Evolutionary conservation across 2,797 vertebrate genomes (phyloP).

Genomic region (Numenius phaeopus): DNA sequence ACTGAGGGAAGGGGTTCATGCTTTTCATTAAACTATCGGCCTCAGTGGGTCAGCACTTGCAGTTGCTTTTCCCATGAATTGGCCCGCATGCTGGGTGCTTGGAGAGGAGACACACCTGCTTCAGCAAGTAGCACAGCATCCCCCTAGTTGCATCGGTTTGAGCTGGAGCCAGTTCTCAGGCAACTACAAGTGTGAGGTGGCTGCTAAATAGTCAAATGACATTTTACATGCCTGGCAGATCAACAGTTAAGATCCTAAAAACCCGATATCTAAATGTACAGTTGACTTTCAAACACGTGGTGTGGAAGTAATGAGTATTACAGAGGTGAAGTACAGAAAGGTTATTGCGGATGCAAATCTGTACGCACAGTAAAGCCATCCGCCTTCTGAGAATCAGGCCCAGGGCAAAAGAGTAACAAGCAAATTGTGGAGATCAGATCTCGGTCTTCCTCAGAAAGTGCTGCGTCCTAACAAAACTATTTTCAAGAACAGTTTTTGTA

Average conservation of each 20-base stretch:
- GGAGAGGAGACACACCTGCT: not conserved
- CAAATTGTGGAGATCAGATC: not conserved
- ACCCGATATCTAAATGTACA: not conserved
- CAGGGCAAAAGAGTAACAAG: not conserved
- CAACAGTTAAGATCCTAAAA: not conserved
- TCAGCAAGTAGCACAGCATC: not conserved
- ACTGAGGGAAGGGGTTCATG: not conserved
- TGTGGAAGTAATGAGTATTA: not conserved
- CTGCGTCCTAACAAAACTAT: not conserved
- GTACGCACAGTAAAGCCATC: not conserved
- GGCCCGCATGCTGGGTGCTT: not conserved
- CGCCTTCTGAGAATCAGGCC: not conserved
- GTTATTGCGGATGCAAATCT: not conserved
- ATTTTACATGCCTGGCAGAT: not conserved
- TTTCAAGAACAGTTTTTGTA: not conserved
- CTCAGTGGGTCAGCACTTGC: not conserved
- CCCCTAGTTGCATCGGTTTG: accelerated
- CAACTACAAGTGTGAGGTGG: not conserved
- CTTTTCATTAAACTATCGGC: not conserved
- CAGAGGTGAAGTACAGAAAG: not conserved
- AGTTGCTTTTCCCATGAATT: not conserved
- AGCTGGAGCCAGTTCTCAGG: not conserved
- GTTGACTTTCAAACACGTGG: not conserved
- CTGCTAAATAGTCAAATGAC: not conserved
- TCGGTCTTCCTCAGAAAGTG: not conserved